These are phyloP conservation scores for Pocillopora meandrina DNA, from an alignment of 92 coral and sea anemone genomes.

Conservation along the genomic window DNA sequence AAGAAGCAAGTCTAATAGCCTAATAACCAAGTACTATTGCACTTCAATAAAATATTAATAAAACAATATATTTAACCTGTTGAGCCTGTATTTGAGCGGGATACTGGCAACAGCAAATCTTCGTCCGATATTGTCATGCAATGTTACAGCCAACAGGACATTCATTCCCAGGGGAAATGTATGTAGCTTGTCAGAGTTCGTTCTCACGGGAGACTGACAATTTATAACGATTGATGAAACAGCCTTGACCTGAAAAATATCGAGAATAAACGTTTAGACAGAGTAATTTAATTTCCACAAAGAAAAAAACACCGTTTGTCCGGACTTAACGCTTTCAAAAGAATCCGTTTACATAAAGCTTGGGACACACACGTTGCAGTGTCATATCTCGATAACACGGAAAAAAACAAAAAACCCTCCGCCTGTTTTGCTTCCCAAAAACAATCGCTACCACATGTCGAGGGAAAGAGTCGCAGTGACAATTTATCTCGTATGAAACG, in stretches of 20 bases:
- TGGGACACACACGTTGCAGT: too few species aligned
- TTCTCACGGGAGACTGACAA: constrained; percentile 85
- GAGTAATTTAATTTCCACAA: background rate
- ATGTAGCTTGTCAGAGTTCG: constrained; percentile 86
- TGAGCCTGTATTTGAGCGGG: constrained; percentile 93
- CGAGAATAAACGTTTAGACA: background rate
- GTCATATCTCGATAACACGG: too few species aligned
- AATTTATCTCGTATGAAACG: too few species aligned
- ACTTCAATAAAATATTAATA: background rate
- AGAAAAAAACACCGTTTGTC: background rate
- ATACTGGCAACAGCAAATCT: constrained; percentile 85
- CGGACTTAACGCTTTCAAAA: too few species aligned
- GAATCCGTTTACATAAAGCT: too few species aligned
- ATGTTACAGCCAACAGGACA: constrained; percentile 76
- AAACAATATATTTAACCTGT: constrained; percentile 61
- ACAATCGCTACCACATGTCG: too few species aligned
- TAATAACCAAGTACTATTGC: too few species aligned
- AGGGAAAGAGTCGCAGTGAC: too few species aligned
- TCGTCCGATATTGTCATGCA: constrained; percentile 95
- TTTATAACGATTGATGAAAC: constrained; percentile 86
- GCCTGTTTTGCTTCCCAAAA: too few species aligned
- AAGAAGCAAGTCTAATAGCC: too few species aligned
- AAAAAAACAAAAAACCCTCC: too few species aligned
- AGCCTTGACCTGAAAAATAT: constrained; percentile 76
- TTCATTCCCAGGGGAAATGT: constrained; percentile 96